A percentile compares a stretch with the other conserved stretches of the same genome.
Conservation (phyloP, 2,888 invertebrate species). For the Stegana nigrithorax region DNA sequence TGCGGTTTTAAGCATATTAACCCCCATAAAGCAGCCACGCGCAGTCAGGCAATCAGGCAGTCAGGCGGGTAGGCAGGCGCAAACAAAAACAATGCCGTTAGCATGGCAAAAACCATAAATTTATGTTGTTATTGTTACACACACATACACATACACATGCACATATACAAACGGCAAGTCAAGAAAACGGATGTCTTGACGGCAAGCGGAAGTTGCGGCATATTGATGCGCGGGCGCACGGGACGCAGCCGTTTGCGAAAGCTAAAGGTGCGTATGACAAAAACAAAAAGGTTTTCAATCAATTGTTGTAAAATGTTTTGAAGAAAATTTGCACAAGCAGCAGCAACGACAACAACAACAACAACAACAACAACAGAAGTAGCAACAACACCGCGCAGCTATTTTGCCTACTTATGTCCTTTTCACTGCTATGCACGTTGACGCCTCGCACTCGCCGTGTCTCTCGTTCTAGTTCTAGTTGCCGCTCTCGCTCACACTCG, state of each 20-base stretch:
- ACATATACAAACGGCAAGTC: slow-evolving; percentile 32
- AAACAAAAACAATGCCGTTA: slow-evolving; percentile 47
- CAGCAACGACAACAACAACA: too few relatives aligned
- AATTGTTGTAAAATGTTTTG: slow-evolving; percentile 39
- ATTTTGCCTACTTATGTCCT: slow-evolving; percentile 44
- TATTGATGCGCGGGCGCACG: too few relatives aligned
- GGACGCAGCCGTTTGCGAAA: too few relatives aligned
- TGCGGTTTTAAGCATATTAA: slow-evolving; percentile 60
- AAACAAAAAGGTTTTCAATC: slow-evolving; percentile 56
- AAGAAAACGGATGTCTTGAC: slow-evolving; percentile 25
- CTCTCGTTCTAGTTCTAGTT: too few relatives aligned
- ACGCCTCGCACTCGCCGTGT: not conserved
- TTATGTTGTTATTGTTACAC: slow-evolving; percentile 58
- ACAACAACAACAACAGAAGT: too few relatives aligned
- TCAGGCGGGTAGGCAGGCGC: not conserved
- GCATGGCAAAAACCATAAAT: slow-evolving; percentile 62
- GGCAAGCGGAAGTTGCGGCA: slow-evolving; percentile 19
- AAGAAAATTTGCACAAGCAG: slow-evolving; percentile 23
- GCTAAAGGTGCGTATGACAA: slow-evolving; percentile 48
- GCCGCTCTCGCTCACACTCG: too few relatives aligned
- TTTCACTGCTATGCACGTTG: not conserved
- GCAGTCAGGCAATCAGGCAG: not conserved
- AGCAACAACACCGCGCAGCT: too few relatives aligned
- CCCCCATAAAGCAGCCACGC: slow-evolving; percentile 49
- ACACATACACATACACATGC: slow-evolving; percentile 26